Evolutionary conservation across 2,888 invertebrate genomes (phyloP).

Genomic region (Microdon myrmicae): DNA sequence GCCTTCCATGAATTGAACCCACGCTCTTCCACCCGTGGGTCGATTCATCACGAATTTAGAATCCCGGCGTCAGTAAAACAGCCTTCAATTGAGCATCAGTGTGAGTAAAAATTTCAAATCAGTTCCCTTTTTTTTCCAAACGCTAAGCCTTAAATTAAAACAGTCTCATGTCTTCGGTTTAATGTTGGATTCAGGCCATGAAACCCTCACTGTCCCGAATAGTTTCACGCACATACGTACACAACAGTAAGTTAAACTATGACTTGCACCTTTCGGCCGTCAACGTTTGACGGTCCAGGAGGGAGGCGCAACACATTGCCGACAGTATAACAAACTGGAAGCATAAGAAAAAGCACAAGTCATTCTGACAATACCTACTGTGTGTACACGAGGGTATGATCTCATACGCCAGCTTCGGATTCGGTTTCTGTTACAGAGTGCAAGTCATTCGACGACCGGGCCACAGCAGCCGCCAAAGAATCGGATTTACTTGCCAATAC

Average conservation of each 20-base stretch:
- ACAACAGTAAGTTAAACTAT: slow-evolving; percentile 26
- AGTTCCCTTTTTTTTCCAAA: too few relatives aligned
- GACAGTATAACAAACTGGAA: slow-evolving; percentile 33
- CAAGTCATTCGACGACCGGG: slow-evolving; percentile 43
- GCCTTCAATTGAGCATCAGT: too few relatives aligned
- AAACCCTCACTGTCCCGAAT: not conserved
- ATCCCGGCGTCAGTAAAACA: too few relatives aligned
- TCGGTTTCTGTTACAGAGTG: slow-evolving; percentile 12
- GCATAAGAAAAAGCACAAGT: slow-evolving; percentile 18
- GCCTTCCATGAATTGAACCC: too few relatives aligned
- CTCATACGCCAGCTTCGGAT: slow-evolving; percentile 38
- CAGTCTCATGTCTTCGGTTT: too few relatives aligned
- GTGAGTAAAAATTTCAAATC: too few relatives aligned
- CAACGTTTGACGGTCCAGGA: too few relatives aligned
- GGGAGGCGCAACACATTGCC: slow-evolving; percentile 47
- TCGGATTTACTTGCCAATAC: slow-evolving; percentile 25
- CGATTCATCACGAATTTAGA: too few relatives aligned
- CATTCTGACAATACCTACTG: slow-evolving; percentile 25
- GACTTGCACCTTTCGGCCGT: slow-evolving; percentile 32
- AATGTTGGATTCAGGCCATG: too few relatives aligned
- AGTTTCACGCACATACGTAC: not conserved
- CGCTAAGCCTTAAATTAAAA: too few relatives aligned
- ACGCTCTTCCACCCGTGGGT: too few relatives aligned
- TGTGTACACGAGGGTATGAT: slow-evolving; percentile 40
- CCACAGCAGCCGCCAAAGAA: slow-evolving; percentile 31